These are phyloP conservation scores for Apocheima hispidaria DNA, from an alignment of 2,888 invertebrate genomes.

Conservation along the genomic window DNA sequence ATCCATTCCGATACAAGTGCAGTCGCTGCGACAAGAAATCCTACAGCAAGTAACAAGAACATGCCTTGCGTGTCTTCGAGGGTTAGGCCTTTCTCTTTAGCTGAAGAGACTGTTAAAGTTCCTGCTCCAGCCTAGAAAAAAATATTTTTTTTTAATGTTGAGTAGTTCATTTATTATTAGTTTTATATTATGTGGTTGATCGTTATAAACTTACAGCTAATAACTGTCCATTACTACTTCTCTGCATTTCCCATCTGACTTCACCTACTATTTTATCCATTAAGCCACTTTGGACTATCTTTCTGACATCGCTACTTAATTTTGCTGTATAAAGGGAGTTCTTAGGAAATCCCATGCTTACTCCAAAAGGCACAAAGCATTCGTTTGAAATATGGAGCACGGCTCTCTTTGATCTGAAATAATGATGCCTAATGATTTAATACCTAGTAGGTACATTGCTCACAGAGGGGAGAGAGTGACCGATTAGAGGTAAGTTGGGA, in stretches of 20 bases:
- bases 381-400: slow-evolving; percentile 90
- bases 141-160: too few relatives aligned
- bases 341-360: slow-evolving; percentile 88
- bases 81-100: slow-evolving; percentile 91
- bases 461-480: too few relatives aligned
- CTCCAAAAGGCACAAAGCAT: slow-evolving; percentile 91
- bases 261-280: slow-evolving; percentile 89
- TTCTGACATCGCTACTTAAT: slow-evolving; percentile 86
- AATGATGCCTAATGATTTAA: not conserved
- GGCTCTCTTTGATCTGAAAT: slow-evolving; percentile 85
- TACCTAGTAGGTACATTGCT: too few relatives aligned
- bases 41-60: slow-evolving; percentile 90
- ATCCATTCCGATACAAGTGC: slow-evolving; percentile 90
- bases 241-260: slow-evolving; percentile 90
- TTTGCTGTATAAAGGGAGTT: slow-evolving; percentile 88
- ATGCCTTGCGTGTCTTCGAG: slow-evolving; percentile 94
- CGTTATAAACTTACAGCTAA: slow-evolving; percentile 83
- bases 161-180: too few relatives aligned
- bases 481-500: too few relatives aligned
- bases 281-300: slow-evolving; percentile 89
- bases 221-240: slow-evolving; percentile 86
- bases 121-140: slow-evolving; percentile 74
- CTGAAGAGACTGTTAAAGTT: slow-evolving; percentile 71
- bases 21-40: slow-evolving; percentile 88
- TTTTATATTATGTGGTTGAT: not conserved